Percentiles rank a stretch among this genome's conserved stretches.
Evolutionary conservation across 2,113 vertebrate genomes (phyloP).

Genomic region (Blennius ocellaris): DNA sequence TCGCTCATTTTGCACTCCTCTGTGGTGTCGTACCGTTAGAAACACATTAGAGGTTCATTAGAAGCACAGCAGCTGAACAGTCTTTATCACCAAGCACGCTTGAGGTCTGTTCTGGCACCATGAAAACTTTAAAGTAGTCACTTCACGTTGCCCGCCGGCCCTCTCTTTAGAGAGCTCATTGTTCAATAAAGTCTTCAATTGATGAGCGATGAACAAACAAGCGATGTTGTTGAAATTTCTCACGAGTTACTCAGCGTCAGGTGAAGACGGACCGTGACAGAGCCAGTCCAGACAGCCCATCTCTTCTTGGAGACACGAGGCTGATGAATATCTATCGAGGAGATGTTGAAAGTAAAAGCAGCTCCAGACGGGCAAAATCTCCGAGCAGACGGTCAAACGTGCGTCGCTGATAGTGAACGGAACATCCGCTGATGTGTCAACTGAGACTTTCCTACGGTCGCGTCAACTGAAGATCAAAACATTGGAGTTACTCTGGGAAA

Average conservation of each 20-base stretch:
- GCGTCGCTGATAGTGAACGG: slow-evolving; percentile 53
- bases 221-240: too few relatives aligned
- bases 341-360: slow-evolving; percentile 37
- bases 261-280: too few relatives aligned
- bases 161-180: too few relatives aligned
- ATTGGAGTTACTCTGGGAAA: too few relatives aligned
- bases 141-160: too few relatives aligned
- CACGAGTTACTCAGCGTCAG: too few relatives aligned
- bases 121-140: too few relatives aligned
- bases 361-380: slow-evolving; percentile 11
- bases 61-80: background rate
- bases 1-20: background rate
- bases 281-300: too few relatives aligned
- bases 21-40: background rate
- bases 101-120: background rate
- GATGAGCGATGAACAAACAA: too few relatives aligned
- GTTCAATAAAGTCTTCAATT: too few relatives aligned
- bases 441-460: slow-evolving; percentile 19
- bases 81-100: background rate
- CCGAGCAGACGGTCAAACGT: slow-evolving; percentile 12
- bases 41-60: slow-evolving; percentile 9
- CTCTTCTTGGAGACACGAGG: too few relatives aligned
- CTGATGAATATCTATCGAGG: slow-evolving; percentile 22
- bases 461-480: too few relatives aligned
- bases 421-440: slow-evolving; percentile 74